Percentiles rank a stretch among this genome's conserved stretches.
Conservation (phyloP, 2,797 vertebrate genomes). For the Oreortyx pictus region DNA sequence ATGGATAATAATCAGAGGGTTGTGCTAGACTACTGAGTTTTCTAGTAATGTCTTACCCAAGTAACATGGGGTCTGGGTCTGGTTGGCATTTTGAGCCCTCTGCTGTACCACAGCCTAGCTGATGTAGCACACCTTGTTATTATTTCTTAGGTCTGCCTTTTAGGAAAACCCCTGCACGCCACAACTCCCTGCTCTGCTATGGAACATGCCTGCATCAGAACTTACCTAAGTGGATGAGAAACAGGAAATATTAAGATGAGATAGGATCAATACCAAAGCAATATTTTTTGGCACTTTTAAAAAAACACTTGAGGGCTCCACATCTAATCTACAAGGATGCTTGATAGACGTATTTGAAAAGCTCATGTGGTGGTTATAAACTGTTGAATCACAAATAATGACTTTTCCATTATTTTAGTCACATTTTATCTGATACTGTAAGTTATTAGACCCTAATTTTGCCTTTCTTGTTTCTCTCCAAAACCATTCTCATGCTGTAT, state of each 20-base stretch:
- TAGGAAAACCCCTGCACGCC: neutral
- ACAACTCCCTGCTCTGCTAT: neutral
- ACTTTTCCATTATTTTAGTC: constrained; percentile 31
- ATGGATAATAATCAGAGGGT: too few species aligned
- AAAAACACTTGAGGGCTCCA: neutral
- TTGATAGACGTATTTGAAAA: neutral
- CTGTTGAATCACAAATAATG: neutral
- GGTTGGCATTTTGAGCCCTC: neutral
- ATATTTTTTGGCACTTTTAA: neutral
- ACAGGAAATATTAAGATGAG: neutral
- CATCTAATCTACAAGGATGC: neutral
- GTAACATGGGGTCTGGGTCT: neutral
- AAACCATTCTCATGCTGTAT: neutral
- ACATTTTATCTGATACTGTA: constrained; percentile 5
- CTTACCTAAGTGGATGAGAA: neutral
- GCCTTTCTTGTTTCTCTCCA: constrained; percentile 36
- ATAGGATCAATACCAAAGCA: neutral
- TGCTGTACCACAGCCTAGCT: too few species aligned
- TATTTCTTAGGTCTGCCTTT: neutral
- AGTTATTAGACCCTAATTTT: constrained; percentile 25
- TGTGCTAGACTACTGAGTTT: neutral
- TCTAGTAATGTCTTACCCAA: neutral
- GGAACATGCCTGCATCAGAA: neutral
- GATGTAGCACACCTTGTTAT: neutral
- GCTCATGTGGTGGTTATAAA: neutral